Conservation (phyloP, 2,888 invertebrate genomes). For the Sminthurides aquaticus region DNA sequence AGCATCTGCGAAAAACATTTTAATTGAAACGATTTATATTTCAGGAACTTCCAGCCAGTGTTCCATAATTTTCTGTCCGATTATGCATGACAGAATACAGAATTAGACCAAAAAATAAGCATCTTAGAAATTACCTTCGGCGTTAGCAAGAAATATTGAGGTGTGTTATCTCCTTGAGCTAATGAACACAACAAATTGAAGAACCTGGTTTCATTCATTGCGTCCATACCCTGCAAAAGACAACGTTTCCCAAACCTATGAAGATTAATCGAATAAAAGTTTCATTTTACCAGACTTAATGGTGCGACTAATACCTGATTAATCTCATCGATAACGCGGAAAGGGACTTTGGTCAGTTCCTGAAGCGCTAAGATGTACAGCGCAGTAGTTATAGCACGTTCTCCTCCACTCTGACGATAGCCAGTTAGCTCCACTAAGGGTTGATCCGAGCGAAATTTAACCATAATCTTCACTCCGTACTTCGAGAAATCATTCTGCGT, state of each 20-base stretch:
- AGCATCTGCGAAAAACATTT: too few relatives aligned
- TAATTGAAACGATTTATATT: conserved; percentile 45
- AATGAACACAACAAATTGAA: conserved; percentile 70
- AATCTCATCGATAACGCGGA: conserved; percentile 62
- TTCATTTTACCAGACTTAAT: not conserved
- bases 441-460: conserved; percentile 74
- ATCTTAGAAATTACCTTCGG: conserved; percentile 64
- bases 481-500: conserved; percentile 56
- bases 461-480: conserved; percentile 79
- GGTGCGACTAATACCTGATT: conserved; percentile 55
- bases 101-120: not conserved
- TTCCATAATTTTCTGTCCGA: not conserved
- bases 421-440: conserved; percentile 70
- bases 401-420: conserved; percentile 88
- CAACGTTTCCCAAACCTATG: not conserved
- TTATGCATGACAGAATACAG: too few relatives aligned
- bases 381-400: conserved; percentile 86
- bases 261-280: not conserved
- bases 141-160: conserved; percentile 85
- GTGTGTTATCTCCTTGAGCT: conserved; percentile 60
- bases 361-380: conserved; percentile 86
- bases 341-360: conserved; percentile 80
- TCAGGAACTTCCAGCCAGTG: conserved; percentile 2
- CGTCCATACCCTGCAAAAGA: conserved; percentile 74
- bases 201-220: conserved; percentile 71